phyloP scores from a whole-genome alignment of 2,797 vertebrate genomes.

The Falco naumanni region DNA sequence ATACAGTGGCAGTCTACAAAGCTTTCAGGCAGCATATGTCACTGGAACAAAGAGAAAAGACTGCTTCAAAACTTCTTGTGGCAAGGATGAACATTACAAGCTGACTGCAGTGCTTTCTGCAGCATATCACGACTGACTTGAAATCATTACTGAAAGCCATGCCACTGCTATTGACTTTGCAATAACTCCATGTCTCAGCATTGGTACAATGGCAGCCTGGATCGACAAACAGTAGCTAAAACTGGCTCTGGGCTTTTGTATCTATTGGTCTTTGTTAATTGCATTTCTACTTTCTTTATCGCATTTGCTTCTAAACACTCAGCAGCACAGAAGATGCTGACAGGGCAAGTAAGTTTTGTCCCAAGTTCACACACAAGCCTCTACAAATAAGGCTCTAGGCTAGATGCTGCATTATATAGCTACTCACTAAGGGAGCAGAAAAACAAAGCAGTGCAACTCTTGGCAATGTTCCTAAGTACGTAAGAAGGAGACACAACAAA shows the following conservation, averaged over 20 bases:
- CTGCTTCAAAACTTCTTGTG: neutral
- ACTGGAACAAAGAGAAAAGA: neutral
- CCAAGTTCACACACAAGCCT: neutral
- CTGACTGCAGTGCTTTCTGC: slow-evolving; percentile 16
- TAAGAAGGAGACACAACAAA: neutral
- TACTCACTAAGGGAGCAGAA: neutral
- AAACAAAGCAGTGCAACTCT: neutral
- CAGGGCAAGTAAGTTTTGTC: slow-evolving; percentile 42
- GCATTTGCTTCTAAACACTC: slow-evolving; percentile 34
- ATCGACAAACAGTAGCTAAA: slow-evolving; percentile 17
- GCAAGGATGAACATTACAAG: neutral
- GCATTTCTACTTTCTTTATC: slow-evolving; percentile 61
- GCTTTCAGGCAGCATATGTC: neutral
- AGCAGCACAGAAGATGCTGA: slow-evolving; percentile 35
- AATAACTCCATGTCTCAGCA: slow-evolving; percentile 35
- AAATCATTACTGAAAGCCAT: slow-evolving; percentile 20
- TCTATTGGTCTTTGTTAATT: slow-evolving; percentile 64
- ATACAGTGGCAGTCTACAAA: neutral
- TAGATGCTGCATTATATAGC: rapidly evolving
- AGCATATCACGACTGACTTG: neutral
- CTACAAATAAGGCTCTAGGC: neutral
- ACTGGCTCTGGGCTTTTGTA: slow-evolving; percentile 24
- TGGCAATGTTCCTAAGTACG: neutral
- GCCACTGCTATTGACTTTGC: slow-evolving; percentile 47
- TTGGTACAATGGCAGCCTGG: neutral